Conservation (phyloP, 2,113 vertebrate species). For the Oriolus oriolus region DNA sequence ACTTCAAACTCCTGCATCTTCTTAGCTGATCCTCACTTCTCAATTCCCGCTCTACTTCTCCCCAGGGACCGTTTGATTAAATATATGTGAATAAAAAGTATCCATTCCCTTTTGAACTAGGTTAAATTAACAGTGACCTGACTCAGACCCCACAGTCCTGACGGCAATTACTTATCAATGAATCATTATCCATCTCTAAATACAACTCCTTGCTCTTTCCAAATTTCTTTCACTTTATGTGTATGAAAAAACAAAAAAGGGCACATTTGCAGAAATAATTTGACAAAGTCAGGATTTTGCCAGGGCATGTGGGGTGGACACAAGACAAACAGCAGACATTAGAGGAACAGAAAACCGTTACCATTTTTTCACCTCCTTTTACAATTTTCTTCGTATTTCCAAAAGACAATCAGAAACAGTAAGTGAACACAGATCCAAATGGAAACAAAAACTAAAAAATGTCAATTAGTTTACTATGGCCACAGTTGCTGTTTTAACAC, state of each 20-base stretch:
- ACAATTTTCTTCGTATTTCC: neutral
- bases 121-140: constrained; percentile 50
- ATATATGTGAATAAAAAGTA: constrained; percentile 2
- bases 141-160: neutral
- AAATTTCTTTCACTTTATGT: neutral
- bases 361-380: neutral
- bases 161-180: constrained; percentile 34
- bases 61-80: constrained; percentile 11
- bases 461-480: neutral
- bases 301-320: neutral
- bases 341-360: neutral
- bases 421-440: neutral
- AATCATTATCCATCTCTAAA: constrained; percentile 33
- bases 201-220: neutral
- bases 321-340: neutral
- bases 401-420: neutral
- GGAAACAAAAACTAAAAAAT: neutral
- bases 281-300: neutral
- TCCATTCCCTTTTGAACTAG: neutral
- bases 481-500: neutral
- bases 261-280: neutral
- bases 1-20: neutral
- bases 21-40: neutral
- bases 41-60: neutral
- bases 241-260: neutral